Evolutionary conservation across 30 jellyfish, hydroid and myxozoan genomes (phyloP).

Genomic region (Turritopsis dohrnii): DNA sequence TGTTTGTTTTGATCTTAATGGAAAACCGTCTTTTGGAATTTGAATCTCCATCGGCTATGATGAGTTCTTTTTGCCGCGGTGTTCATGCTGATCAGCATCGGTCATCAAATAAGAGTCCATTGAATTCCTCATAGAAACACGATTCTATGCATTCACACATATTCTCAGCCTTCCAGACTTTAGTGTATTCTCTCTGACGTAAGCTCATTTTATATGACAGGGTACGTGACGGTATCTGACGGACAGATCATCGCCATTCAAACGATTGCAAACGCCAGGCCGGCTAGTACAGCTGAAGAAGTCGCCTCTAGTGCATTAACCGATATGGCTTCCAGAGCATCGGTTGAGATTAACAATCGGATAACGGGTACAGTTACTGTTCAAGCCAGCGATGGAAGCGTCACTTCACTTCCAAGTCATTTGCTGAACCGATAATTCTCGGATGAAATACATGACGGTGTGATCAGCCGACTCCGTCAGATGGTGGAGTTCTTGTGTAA

Average conservation of each 20-base stretch:
- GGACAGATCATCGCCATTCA: conserved; percentile 45
- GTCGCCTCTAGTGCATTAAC: conserved; percentile 95
- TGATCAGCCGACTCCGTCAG: background rate
- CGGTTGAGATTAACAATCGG: background rate
- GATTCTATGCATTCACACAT: too few relatives aligned
- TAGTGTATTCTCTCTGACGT: too few relatives aligned
- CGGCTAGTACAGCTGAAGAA: conserved; percentile 68
- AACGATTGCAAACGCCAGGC: conserved; percentile 29
- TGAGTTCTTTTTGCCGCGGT: too few relatives aligned
- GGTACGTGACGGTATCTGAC: conserved; percentile 39
- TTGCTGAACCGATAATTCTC: conserved; percentile 2
- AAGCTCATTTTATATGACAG: background rate
- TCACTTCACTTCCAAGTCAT: background rate
- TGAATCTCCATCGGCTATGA: too few relatives aligned
- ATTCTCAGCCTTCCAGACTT: too few relatives aligned
- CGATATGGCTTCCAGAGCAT: conserved; percentile 71
- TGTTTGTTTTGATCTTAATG: too few relatives aligned
- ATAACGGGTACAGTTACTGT: conserved; percentile 17
- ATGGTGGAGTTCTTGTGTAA: background rate
- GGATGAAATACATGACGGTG: background rate
- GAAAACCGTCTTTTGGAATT: too few relatives aligned
- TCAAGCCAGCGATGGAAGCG: conserved; percentile 3
- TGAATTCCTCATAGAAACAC: too few relatives aligned
- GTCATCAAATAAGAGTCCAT: too few relatives aligned
- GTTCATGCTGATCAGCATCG: too few relatives aligned